A percentile compares a stretch with the other conserved stretches of the same genome.
Evolutionary conservation across 2,113 vertebrate species (phyloP).

Genomic region (Cyanoramphus novaezelandiae): DNA sequence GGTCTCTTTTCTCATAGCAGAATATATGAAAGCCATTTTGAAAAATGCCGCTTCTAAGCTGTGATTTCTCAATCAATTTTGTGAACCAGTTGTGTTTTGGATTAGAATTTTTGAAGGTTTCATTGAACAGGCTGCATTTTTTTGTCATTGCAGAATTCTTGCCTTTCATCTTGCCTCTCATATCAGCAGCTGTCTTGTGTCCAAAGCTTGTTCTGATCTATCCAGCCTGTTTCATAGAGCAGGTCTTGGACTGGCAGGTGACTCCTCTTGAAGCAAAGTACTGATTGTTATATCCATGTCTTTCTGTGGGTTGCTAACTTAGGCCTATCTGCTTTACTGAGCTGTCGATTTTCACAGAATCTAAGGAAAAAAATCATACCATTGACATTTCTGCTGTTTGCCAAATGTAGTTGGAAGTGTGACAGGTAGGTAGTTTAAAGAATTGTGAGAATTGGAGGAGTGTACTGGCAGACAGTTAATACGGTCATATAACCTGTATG

Average conservation of each 20-base stretch:
- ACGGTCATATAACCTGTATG: neutral
- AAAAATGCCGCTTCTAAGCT: neutral
- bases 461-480: neutral
- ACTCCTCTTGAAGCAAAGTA: neutral
- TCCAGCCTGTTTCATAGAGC: neutral
- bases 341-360: neutral
- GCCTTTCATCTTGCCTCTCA: neutral
- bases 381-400: neutral
- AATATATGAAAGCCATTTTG: neutral
- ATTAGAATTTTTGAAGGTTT: neutral
- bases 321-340: neutral
- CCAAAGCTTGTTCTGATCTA: neutral
- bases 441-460: neutral
- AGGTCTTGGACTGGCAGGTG: neutral
- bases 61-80: neutral
- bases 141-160: neutral
- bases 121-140: neutral
- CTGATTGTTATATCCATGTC: neutral
- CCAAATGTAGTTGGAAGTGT: neutral
- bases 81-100: neutral
- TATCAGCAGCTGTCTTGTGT: neutral
- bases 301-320: neutral
- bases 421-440: neutral
- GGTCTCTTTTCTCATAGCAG: neutral
- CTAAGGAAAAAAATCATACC: neutral